Conservation (phyloP, 2,888 invertebrate genomes). For the Bhutanitis thaidina region DNA sequence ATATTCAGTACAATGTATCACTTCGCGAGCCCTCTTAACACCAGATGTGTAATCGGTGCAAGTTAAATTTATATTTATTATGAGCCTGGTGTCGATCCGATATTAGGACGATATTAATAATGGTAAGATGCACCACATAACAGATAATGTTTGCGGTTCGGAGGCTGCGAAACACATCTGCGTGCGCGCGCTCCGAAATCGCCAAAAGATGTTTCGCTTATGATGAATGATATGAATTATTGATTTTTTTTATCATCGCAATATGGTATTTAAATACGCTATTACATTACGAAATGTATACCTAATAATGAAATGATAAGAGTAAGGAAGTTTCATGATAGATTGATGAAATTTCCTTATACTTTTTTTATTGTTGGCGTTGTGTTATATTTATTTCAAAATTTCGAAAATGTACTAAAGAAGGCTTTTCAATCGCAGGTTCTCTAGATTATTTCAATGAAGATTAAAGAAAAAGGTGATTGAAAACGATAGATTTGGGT, state of each 20-base stretch:
- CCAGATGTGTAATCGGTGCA: constrained; percentile 37
- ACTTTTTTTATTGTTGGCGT: too few species aligned
- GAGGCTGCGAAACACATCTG: constrained; percentile 53
- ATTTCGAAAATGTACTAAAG: too few species aligned
- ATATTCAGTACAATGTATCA: neutral
- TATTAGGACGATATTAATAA: constrained; percentile 16
- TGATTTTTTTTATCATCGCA: constrained; percentile 32
- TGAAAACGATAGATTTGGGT: too few species aligned
- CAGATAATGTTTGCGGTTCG: constrained; percentile 25
- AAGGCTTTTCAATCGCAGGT: too few species aligned
- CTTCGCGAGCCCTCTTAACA: constrained; percentile 1
- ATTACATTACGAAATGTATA: constrained; percentile 21
- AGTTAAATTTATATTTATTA: constrained; percentile 30
- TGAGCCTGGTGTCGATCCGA: constrained; percentile 22
- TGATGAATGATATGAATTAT: constrained; percentile 56
- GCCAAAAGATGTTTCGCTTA: constrained; percentile 58
- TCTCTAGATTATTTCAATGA: too few species aligned
- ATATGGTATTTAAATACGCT: constrained; percentile 38
- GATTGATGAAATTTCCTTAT: too few species aligned
- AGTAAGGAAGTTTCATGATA: too few species aligned
- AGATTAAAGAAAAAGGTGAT: too few species aligned
- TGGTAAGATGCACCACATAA: constrained; percentile 24
- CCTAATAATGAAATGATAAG: constrained; percentile 1
- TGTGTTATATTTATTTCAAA: too few species aligned
- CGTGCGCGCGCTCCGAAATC: constrained; percentile 44